A percentile compares a stretch with the other conserved stretches of the same genome.
Evolutionary conservation across 2,113 vertebrate species (phyloP).

Genomic region (Propithecus coquereli): DNA sequence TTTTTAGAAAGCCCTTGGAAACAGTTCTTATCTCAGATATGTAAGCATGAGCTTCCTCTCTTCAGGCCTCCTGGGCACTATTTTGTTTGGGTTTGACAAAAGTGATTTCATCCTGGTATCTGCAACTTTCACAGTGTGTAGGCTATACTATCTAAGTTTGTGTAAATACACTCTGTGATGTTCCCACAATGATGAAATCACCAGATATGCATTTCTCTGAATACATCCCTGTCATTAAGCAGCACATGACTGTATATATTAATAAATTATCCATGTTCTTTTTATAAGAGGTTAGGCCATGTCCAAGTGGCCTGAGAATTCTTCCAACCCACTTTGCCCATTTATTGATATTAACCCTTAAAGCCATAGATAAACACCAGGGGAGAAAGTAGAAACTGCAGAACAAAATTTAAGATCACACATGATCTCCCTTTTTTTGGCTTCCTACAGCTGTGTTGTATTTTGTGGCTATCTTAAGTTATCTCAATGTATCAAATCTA

Average conservation of each 20-base stretch:
- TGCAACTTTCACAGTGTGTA: neutral
- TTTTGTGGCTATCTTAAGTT: slow-evolving; percentile 41
- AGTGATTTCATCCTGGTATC: neutral
- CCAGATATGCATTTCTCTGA: neutral
- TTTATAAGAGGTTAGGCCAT: neutral
- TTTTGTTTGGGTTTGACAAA: neutral
- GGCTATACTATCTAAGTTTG: neutral
- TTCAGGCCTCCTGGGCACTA: neutral
- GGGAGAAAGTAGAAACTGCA: neutral
- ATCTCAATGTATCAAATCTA: neutral
- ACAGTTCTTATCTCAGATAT: neutral
- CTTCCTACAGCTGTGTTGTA: neutral
- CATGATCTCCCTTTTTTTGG: neutral
- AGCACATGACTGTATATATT: neutral
- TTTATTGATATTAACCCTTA: slow-evolving; percentile 15
- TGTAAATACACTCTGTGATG: neutral
- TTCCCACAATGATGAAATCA: neutral
- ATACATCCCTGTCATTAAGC: neutral
- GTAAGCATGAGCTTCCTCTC: neutral
- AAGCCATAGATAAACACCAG: neutral
- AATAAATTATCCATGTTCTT: neutral
- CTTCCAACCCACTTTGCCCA: neutral
- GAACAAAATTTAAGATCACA: neutral
- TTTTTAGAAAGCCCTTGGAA: neutral
- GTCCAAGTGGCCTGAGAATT: neutral